These are phyloP conservation scores for Argyrosomus japonicus DNA, from an alignment of 2,113 vertebrate species.

Conservation along the genomic window DNA sequence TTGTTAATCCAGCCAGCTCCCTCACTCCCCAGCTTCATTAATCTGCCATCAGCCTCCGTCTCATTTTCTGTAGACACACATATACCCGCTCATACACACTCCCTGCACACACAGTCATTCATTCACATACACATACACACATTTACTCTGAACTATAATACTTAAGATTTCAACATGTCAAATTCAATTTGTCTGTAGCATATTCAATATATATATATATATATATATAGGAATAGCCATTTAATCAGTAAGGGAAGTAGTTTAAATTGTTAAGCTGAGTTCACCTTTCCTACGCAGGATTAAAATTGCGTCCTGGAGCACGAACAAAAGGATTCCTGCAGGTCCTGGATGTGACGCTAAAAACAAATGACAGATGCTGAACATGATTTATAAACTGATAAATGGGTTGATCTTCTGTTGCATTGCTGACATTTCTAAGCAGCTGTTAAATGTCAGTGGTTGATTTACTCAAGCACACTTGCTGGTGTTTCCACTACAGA, in stretches of 20 bases:
- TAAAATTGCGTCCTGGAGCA: background rate
- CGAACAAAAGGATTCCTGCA: background rate
- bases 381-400: too few relatives aligned
- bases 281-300: background rate
- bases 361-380: background rate
- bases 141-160: background rate
- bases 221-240: too few relatives aligned
- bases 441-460: background rate
- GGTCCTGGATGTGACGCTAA: background rate
- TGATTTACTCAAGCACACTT: background rate
- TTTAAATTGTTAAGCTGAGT: background rate
- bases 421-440: background rate
- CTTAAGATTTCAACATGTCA: conserved; percentile 9
- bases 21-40: conserved; percentile 73
- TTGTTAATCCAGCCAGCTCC: conserved; percentile 69
- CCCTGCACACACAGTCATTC: background rate
- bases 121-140: background rate
- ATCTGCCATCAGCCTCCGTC: conserved; percentile 51
- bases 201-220: background rate
- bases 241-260: background rate
- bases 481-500: background rate
- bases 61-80: conserved; percentile 57
- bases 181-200: background rate
- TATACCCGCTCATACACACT: background rate
- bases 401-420: background rate